These are phyloP conservation scores for Drosophila nikananu DNA, from an alignment of 1,140 invertebrate species.

Conservation along the genomic window DNA sequence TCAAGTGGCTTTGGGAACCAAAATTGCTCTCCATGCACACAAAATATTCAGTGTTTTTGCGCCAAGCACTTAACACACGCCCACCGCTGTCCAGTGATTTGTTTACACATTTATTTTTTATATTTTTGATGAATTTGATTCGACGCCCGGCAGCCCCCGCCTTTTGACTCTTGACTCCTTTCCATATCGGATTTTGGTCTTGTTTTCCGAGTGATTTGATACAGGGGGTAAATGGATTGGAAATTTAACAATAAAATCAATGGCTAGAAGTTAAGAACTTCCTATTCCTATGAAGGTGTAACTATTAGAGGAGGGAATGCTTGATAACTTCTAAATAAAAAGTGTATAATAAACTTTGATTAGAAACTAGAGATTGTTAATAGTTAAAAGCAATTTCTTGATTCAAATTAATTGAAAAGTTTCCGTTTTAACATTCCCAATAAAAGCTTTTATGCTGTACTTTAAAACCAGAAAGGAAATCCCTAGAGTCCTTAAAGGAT, in stretches of 20 bases:
- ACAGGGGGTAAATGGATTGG: slow-evolving; percentile 13
- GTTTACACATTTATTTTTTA: slow-evolving; percentile 1
- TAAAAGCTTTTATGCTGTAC: neutral
- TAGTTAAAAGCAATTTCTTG: neutral
- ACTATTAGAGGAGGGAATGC: neutral
- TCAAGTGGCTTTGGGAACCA: neutral
- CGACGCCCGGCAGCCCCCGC: neutral
- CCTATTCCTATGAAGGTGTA: neutral
- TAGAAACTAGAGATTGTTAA: neutral
- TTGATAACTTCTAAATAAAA: neutral
- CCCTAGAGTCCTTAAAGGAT: neutral
- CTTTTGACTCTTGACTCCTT: neutral
- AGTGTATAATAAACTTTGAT: neutral
- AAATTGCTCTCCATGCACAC: slow-evolving; percentile 1
- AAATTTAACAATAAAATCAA: slow-evolving; percentile 12
- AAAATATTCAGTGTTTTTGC: slow-evolving; percentile 18
- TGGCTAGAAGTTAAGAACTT: neutral
- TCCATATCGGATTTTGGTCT: slow-evolving; percentile 5
- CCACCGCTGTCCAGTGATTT: neutral
- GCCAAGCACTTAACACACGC: slow-evolving; percentile 8
- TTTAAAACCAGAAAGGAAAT: neutral
- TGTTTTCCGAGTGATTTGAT: slow-evolving; percentile 17
- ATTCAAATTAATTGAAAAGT: neutral
- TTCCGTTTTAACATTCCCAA: neutral
- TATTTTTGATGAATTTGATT: slow-evolving; percentile 17